Base-by-base conservation (phyloP, 2,113 vertebrate species). In the Bubo blakistoni region DNA sequence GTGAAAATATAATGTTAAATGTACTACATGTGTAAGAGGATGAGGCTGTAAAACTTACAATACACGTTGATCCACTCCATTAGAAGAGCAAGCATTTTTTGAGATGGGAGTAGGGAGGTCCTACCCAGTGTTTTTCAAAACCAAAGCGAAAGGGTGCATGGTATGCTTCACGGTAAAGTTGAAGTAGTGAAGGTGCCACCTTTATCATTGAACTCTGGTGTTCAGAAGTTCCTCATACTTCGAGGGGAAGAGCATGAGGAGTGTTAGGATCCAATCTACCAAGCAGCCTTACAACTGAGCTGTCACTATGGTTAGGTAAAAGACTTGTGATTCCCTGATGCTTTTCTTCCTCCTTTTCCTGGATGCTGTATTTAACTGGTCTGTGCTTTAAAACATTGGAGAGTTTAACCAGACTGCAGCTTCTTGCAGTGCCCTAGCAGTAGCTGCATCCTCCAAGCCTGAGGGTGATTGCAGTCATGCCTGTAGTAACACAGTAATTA, bases 51-150 rank as follows among this genome's bases (percentile, higher is more conserved):
- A 38, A 46, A 30, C 25, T 51, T n/a, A 15, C 1, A 34, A 1
- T 29, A 25, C 1, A 0, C 15, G 11, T 55, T 62, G 40, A 30
- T 51, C 32, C 15, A 6, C 66, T 57, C 36, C 6, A 0, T 26
- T n/a, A 74, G 47, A 82, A 44, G 25, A 79, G 21, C 40, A 44
- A 25, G 57, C 2, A 2, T 7, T 27, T 49, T 58, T 46, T 54
- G 6, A 57, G 42, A 8, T 30, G 29, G 59, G 36, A 54, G 24
- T 6, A 38, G n/a, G 14, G 26, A 44, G n/a, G 25, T 46, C 17
- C 78, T 66, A 6, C 13, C 17, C 5, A 13, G 32, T n/a, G 59
- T 21, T 18, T 34, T 49, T 36, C 30, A 38, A 63, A 47, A 13
- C 6, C 15, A 36, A 34, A 61, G 52, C 38, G 30, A 34, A 34